Percentiles rank a stretch among this genome's conserved stretches.
Conservation (phyloP, 1,140 invertebrate genomes). For the Gryon sp. region DNA sequence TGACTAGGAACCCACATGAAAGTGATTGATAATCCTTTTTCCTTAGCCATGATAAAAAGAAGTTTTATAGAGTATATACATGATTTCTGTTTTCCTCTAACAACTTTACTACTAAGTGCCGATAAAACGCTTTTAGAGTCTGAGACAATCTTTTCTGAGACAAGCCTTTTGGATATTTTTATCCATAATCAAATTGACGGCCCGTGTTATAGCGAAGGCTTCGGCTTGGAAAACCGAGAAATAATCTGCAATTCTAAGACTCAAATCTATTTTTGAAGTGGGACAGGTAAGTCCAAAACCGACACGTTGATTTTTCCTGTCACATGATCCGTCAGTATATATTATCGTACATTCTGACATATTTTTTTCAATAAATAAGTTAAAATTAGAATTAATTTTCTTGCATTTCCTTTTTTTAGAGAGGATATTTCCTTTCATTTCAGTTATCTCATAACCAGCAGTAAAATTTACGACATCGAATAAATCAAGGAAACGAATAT, state of each 20-base stretch:
- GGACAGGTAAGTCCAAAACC: constrained; percentile 9
- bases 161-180: background rate
- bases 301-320: background rate
- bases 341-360: background rate
- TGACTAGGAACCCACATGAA: constrained; percentile 1
- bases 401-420: constrained; percentile 2
- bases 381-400: constrained; percentile 2
- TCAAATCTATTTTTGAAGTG: background rate
- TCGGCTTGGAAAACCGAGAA: constrained; percentile 17
- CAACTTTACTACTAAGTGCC: background rate
- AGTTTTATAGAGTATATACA: constrained; percentile 12
- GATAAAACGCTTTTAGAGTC: constrained; percentile 9
- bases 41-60: background rate
- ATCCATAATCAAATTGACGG: background rate
- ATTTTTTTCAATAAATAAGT: background rate
- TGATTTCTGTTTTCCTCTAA: background rate
- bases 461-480: background rate
- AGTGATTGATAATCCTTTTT: background rate
- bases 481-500: background rate
- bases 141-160: constrained; percentile 7
- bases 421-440: background rate
- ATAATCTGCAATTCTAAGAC: background rate
- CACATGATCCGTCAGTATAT: constrained; percentile 7
- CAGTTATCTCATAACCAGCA: background rate
- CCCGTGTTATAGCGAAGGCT: constrained; percentile 2